Conservation (phyloP, 2,888 invertebrate genomes). For the Pristionchus japonicus region DNA sequence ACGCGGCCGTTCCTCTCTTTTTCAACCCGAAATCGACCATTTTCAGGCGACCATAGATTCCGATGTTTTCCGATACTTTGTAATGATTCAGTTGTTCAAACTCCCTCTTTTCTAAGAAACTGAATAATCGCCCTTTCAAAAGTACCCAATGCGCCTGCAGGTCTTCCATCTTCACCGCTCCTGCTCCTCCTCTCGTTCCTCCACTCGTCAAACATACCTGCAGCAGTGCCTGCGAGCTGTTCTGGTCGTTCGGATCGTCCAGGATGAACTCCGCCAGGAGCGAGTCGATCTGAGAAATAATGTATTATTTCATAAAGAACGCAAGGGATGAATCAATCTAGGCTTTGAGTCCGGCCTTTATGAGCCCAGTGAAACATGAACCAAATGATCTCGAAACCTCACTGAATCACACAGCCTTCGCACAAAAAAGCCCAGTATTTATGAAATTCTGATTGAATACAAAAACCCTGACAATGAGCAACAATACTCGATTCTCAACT, state of each 20-base stretch:
- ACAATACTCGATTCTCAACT: no score
- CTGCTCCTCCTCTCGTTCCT: background rate
- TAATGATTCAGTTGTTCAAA: no score
- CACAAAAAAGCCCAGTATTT: background rate
- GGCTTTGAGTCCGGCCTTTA: background rate
- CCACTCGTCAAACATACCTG: conserved; percentile 5
- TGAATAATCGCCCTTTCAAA: no score
- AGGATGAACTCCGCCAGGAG: conserved; percentile 73
- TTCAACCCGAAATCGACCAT: no score
- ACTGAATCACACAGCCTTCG: background rate
- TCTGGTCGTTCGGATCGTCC: conserved; percentile 68
- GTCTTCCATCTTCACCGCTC: background rate
- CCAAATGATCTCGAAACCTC: background rate
- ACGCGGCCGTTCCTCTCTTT: no score
- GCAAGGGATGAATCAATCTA: background rate
- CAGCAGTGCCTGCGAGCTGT: conserved; percentile 29
- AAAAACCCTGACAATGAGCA: no score
- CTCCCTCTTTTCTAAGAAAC: no score
- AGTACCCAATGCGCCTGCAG: background rate
- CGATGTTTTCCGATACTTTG: no score
- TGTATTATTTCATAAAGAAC: background rate
- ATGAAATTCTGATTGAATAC: background rate
- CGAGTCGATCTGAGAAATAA: conserved; percentile 63
- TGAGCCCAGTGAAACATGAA: background rate
- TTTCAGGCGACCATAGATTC: no score